Conservation (phyloP, 2,113 vertebrate species). For the Setophaga petechia region DNA sequence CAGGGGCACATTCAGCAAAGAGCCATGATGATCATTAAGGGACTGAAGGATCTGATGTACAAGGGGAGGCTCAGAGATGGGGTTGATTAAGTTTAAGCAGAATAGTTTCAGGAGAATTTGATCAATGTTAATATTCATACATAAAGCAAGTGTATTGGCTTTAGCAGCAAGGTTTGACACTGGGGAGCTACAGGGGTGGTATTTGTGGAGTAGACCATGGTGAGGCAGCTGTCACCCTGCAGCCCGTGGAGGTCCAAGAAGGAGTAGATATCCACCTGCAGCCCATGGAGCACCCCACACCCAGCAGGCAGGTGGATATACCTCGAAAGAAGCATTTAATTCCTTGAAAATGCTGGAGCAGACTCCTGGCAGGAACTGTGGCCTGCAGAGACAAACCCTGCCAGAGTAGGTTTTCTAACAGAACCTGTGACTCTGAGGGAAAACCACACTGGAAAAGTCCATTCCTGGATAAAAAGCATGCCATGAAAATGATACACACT, state of each 20-base stretch:
- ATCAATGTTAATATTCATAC: neutral
- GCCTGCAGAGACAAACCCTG: neutral
- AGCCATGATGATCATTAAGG: neutral
- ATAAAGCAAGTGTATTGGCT: neutral
- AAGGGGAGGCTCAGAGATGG: neutral
- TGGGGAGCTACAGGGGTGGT: rapidly evolving
- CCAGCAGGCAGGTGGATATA: neutral
- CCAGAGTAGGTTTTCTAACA: neutral
- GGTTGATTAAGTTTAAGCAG: neutral
- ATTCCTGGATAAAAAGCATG: neutral
- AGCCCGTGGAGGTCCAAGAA: neutral
- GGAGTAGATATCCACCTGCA: neutral
- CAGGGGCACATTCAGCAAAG: neutral
- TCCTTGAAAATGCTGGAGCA: neutral
- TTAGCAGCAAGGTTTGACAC: neutral
- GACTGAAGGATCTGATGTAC: neutral
- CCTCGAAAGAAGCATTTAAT: neutral
- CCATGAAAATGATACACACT: neutral
- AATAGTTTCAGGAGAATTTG: neutral
- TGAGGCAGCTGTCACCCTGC: neutral
- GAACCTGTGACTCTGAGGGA: no score
- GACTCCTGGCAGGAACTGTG: neutral
- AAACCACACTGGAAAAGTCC: neutral
- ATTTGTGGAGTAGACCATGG: neutral
- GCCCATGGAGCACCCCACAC: neutral